Evolutionary conservation across 2,888 invertebrate genomes (phyloP), one percentile per base, ranked within the genome.

Genomic region (Cheilosia vulpina): DNA sequence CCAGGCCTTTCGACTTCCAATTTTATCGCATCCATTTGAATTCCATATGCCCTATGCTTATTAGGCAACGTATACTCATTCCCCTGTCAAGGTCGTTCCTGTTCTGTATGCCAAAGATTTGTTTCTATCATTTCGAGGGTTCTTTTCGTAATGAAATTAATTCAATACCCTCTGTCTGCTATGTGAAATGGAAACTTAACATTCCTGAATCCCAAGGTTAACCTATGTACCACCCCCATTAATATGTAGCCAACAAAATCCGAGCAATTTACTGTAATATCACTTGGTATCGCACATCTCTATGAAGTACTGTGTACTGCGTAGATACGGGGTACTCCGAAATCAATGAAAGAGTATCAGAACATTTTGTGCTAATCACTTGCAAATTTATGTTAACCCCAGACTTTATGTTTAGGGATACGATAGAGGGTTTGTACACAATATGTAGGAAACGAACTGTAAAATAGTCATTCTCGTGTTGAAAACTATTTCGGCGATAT

Each of bases 341-440:
- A 65, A 57, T 75, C 73, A 75, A 41, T 57, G 27, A 73, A 65
- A 65, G 50, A 15, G 38, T 65, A 75, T 55, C 55, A 47, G 27
- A 65, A 57, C 27, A 24, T 7, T 65, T 47, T 38, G 5, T 7
- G 34, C 65, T 50, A 75, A 75, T 50, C 57, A 75, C 34, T 75
- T 75, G 50, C 19, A 75, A 75, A 75, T 75, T 66, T 66, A 66
- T 65, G 55, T 41, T 24, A 53, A 72, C 60, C 43, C 52, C 43
- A 15, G 6, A 19, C 19, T 27, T 55, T 15, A 27, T 27, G 43
- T 27, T 63, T 19, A 15, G 19, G 13, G 19, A 0, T 19, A 4
- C 5, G 27, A 27, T 27, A 2, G 52, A 24, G 24, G n/a, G 1
- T 21, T 7, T 24, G 19, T 21, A 4, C 9, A 31, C 6, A 45